Evolutionary conservation across 2,888 invertebrate species (phyloP), one percentile per base, ranked within the genome.

Genomic region (Euplagia quadripunctaria): DNA sequence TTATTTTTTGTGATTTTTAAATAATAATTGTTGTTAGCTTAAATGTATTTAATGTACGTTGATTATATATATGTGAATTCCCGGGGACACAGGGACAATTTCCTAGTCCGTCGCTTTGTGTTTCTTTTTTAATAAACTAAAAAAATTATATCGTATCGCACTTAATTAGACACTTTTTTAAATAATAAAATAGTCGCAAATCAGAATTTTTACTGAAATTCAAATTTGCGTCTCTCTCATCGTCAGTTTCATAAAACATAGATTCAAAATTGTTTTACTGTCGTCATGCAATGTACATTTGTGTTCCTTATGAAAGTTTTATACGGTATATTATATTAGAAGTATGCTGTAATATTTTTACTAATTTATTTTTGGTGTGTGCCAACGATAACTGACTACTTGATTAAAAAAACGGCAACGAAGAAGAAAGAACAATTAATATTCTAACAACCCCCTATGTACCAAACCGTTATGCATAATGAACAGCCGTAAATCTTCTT

Each of bases 401-500:
- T 12, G 43, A 31, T 31, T 31, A 31, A 31, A 31, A 64, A 70
- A 70, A 69, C 49, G 46, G 43, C 11, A 43, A 64, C 43, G 14
- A 43, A 41, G 11, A 52, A 9, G 68, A 31, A 42, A 68, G 55
- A 68, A 31, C 42, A 72, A 72, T 72, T 72, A 72, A 71, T 42
- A 58, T 66, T 65, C 3, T 12, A 14, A 68, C 11, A 20, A 51
- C 31, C 72, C 71, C 64, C 49, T 64, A 55, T 64, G 58, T 67
- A 70, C 73, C 68, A 71, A 70, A 67, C 65, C 16, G 52, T 67
- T 80, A 71, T 77, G 73, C 73, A 82, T 74, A 75, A 74, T 52
- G 74, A 68, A 73, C 66, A 46, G 20, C 51, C 61, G 70, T 81
- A 72, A 79, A 81, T 83, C 73, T 20, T 65, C 31, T 73, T 70